phyloP scores from a whole-genome alignment of 2,797 vertebrate genomes.

The Perodicticus potto region DNA sequence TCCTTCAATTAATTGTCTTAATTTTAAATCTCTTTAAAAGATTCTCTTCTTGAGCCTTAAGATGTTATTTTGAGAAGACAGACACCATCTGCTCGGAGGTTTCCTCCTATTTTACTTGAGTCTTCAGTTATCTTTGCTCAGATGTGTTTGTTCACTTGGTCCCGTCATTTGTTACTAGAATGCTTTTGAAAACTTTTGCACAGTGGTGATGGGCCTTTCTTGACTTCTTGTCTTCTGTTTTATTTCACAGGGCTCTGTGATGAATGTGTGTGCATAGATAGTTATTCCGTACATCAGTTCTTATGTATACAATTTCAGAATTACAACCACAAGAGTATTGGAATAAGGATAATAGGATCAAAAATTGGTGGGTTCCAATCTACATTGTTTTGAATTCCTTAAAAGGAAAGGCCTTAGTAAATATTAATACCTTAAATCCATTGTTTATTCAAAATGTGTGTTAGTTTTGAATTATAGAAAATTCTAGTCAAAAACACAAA shows the following conservation, averaged over 20 bases:
- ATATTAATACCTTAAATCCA: not conserved
- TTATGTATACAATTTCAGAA: not conserved
- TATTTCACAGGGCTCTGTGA: not conserved
- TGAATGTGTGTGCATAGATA: not conserved
- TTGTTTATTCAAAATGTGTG: slow-evolving; percentile 28
- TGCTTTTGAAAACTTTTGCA: not conserved
- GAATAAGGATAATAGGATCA: not conserved
- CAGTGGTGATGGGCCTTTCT: not conserved
- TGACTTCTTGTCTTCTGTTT: not conserved
- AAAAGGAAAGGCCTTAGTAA: not conserved
- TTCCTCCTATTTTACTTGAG: not conserved
- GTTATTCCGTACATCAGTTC: not conserved
- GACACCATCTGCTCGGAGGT: not conserved
- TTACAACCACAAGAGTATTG: not conserved
- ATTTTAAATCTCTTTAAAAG: not conserved
- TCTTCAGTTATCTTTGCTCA: not conserved
- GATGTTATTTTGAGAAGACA: not conserved
- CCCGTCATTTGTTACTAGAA: not conserved
- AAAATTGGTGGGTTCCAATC: not conserved
- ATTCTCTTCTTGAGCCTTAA: not conserved
- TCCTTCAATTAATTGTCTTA: not conserved
- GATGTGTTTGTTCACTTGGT: not conserved
- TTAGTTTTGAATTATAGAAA: not conserved
- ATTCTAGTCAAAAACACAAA: not conserved
- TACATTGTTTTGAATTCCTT: not conserved